Percentiles rank a stretch among this genome's conserved stretches.
Conservation (phyloP, 2,113 vertebrate genomes). For the Setophaga petechia region DNA sequence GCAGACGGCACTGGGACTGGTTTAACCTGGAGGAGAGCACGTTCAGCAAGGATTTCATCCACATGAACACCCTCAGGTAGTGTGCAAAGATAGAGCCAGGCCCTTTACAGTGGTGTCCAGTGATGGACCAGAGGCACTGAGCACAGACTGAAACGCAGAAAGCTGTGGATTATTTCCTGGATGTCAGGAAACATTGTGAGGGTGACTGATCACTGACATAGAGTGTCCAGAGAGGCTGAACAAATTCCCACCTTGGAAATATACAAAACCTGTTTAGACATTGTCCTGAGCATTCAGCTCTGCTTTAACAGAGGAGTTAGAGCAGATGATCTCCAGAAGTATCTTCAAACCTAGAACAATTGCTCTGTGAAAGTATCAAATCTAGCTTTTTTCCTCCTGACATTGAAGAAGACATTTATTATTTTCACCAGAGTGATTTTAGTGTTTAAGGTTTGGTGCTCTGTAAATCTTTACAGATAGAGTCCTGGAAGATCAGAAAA, state of each 20-base stretch:
- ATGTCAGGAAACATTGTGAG: background rate
- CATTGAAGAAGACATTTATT: background rate
- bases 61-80: background rate
- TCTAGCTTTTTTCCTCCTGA: background rate
- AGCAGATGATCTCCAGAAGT: background rate
- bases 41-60: background rate
- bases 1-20: fast-evolving
- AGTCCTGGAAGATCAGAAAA: background rate
- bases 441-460: background rate
- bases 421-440: background rate
- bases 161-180: too few species aligned
- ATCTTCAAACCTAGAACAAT: background rate
- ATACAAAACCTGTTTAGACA: fast-evolving
- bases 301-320: background rate
- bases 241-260: background rate
- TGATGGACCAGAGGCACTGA: background rate
- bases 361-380: background rate
- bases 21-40: background rate
- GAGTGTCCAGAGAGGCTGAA: background rate
- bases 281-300: fast-evolving
- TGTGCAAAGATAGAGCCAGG: fast-evolving
- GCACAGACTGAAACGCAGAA: background rate
- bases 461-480: background rate
- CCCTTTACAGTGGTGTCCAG: background rate
- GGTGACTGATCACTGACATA: background rate